These are phyloP conservation scores for Melitaea cinxia DNA, from an alignment of 1,140 invertebrate genomes.

Conservation along the genomic window DNA sequence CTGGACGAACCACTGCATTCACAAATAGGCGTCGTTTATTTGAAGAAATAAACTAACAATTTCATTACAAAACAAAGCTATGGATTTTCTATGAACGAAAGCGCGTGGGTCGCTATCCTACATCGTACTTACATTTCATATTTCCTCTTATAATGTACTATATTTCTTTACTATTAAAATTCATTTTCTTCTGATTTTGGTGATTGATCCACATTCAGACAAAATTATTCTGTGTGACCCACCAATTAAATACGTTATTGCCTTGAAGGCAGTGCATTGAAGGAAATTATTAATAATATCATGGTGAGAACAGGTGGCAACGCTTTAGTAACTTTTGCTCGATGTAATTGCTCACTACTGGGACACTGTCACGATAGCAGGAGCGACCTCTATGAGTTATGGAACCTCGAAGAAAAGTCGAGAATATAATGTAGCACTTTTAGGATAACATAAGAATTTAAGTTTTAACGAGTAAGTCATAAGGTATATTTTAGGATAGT, in stretches of 20 bases:
- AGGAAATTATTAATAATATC: constrained; percentile 69
- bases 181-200: constrained; percentile 39
- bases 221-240: constrained; percentile 38
- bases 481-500: constrained; percentile 28
- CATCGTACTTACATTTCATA: constrained; percentile 42
- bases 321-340: constrained; percentile 66
- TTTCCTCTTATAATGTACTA: constrained; percentile 42
- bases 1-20: constrained; percentile 51
- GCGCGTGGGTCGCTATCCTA: constrained; percentile 72
- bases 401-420: constrained; percentile 25
- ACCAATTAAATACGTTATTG: constrained; percentile 40
- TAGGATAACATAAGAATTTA: neutral
- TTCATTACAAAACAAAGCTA: constrained; percentile 79
- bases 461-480: constrained; percentile 5
- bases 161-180: constrained; percentile 39
- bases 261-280: constrained; percentile 29
- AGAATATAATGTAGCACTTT: constrained; percentile 17
- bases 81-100: constrained; percentile 76
- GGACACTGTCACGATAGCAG: constrained; percentile 55
- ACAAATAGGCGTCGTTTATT: constrained; percentile 66
- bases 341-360: constrained; percentile 71
- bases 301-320: constrained; percentile 71
- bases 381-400: constrained; percentile 50
- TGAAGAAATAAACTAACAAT: constrained; percentile 76
- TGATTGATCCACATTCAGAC: constrained; percentile 16